Evolutionary conservation across 2,888 invertebrate genomes (phyloP).

Genomic region (Hanleya hanleyi): DNA sequence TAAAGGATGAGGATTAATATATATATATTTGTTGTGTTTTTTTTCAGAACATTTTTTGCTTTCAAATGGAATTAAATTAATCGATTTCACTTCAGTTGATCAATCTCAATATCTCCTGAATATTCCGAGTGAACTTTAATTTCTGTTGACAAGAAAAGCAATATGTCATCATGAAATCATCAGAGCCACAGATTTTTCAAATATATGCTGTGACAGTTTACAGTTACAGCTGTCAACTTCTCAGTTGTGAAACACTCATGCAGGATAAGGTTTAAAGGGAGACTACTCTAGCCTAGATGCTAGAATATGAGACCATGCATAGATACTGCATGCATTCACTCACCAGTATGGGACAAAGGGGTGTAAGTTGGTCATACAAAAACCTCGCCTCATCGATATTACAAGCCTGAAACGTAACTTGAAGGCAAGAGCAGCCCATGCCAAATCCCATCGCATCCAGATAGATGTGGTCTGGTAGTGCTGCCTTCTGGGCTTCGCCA

Average conservation of each 20-base stretch:
- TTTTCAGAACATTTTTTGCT: too few relatives aligned
- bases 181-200: too few relatives aligned
- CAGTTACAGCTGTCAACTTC: not conserved
- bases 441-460: constrained; percentile 99
- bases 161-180: too few relatives aligned
- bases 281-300: not conserved
- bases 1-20: too few relatives aligned
- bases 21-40: too few relatives aligned
- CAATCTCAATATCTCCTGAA: too few relatives aligned
- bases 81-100: too few relatives aligned
- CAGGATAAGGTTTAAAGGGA: not conserved
- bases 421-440: constrained; percentile 99
- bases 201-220: too few relatives aligned
- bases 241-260: not conserved
- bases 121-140: too few relatives aligned
- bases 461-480: constrained; percentile 92
- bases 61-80: too few relatives aligned
- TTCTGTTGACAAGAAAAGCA: too few relatives aligned
- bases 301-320: not conserved
- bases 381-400: constrained; percentile 96
- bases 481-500: constrained; percentile 78
- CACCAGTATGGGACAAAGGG: constrained; percentile 97
- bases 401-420: constrained; percentile 91
- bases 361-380: constrained; percentile 97
- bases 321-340: too few relatives aligned